Evolutionary conservation across 2,797 vertebrate species (phyloP), one percentile per base, ranked within the genome.

Genomic region (Ciconia nigra): DNA sequence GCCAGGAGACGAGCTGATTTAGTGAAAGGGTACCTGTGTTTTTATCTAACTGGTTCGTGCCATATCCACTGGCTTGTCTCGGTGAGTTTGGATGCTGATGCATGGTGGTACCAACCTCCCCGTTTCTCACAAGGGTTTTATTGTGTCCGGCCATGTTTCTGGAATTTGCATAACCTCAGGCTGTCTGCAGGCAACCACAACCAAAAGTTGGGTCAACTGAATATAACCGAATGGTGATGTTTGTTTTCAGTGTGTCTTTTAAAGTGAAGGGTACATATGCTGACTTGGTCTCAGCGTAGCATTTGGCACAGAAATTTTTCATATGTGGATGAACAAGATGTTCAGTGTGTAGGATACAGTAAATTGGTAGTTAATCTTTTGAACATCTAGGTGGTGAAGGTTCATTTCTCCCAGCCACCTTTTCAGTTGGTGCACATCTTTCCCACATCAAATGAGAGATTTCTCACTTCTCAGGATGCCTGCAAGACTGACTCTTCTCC

Each of bases 191-290:
- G 59, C 33, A 58, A 19, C 31, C 11, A 9, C 1, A 1, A 54
- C 7, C 21, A 26, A 37, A 81, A 76, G 35, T 47, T 63, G 12
- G 3, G 2, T 55, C 61, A 81, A 1, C 29, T 7, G 12, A 22
- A 19, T 59, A 13, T 35, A 28, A 70, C 3, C 1, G 3, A 42
- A 26, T 4, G 37, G 11, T 52, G 63, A 21, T 44, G 35, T 29
- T 81, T 66, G 16, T 73, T 93, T 93, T 62, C 15, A 17, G 1
- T 19, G 2, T 59, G 8, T 11, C 42, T 37, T 84, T 59, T 3
- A 4, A 92, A 63, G 24, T 1, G 3, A n/a, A 49, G 18, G 8
- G 1, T 28, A 7, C 1, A 0, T 31, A 4, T 59, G 19, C 24
- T 85, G 52, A 20, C 54, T 17, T 15, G 28, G 12, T 63, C 11